Conservation (phyloP, 2,797 vertebrate species). For the Malacoctenus gilli region DNA sequence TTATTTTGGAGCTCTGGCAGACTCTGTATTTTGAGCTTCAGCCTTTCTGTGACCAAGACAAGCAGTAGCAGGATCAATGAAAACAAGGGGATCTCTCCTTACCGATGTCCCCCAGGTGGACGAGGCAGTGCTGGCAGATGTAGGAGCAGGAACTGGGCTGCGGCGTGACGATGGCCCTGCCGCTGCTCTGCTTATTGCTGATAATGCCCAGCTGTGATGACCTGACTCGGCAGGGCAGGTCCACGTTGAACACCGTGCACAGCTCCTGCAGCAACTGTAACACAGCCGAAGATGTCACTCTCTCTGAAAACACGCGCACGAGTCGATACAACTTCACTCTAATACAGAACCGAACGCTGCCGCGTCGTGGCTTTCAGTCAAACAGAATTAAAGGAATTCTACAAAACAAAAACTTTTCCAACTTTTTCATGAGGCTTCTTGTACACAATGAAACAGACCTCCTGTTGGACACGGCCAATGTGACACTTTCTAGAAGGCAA, state of each 20-base stretch:
- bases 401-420: too few relatives aligned
- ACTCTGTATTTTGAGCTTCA: too few relatives aligned
- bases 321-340: neutral
- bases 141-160: slow-evolving; percentile 99
- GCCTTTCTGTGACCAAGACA: too few relatives aligned
- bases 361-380: too few relatives aligned
- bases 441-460: too few relatives aligned
- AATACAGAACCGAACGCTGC: neutral
- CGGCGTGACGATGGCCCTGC: slow-evolving; percentile 93
- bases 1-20: too few relatives aligned
- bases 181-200: slow-evolving; percentile 92
- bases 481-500: too few relatives aligned
- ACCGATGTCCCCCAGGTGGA: slow-evolving; percentile 99
- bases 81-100: slow-evolving; percentile 2
- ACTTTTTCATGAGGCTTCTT: too few relatives aligned
- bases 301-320: neutral
- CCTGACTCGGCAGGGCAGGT: slow-evolving; percentile 95
- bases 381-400: too few relatives aligned
- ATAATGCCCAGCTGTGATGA: slow-evolving; percentile 98
- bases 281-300: neutral
- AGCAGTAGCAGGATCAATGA: too few relatives aligned
- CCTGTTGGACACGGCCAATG: too few relatives aligned
- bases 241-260: slow-evolving; percentile 98
- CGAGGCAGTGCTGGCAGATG: slow-evolving; percentile 99
- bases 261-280: slow-evolving; percentile 93